Percentiles rank a stretch among this genome's conserved stretches.
Conservation (phyloP, 2,797 vertebrate genomes). For the Telmatherina bonti region DNA sequence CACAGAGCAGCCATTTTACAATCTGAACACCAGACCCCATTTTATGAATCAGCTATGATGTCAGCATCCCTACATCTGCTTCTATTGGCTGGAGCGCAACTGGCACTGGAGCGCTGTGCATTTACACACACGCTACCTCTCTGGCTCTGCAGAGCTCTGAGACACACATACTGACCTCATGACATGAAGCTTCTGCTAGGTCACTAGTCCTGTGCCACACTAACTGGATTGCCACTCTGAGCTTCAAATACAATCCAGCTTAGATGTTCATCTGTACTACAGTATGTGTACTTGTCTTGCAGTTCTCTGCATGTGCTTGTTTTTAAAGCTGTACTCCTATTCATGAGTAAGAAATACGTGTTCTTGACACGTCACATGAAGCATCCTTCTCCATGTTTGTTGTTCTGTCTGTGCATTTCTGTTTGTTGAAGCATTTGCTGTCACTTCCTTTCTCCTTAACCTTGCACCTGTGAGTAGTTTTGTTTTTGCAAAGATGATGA, state of each 20-base stretch:
- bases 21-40: slow-evolving; percentile 86
- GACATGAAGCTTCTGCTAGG: slow-evolving; percentile 54
- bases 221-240: slow-evolving; percentile 51
- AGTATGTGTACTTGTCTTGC: slow-evolving; percentile 1
- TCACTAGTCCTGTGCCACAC: slow-evolving; percentile 37
- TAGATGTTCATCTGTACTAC: slow-evolving; percentile 14
- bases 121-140: slow-evolving; percentile 29
- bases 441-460: slow-evolving; percentile 48
- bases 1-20: slow-evolving; percentile 85
- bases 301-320: background rate
- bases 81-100: slow-evolving; percentile 70
- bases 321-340: background rate
- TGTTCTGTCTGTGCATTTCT: slow-evolving; percentile 16
- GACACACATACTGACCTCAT: slow-evolving; percentile 62
- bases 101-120: slow-evolving; percentile 27
- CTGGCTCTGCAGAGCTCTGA: slow-evolving; percentile 30
- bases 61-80: slow-evolving; percentile 56
- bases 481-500: slow-evolving; percentile 43
- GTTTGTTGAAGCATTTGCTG: slow-evolving; percentile 29
- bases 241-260: slow-evolving; percentile 33
- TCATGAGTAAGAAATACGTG: background rate
- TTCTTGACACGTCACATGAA: background rate
- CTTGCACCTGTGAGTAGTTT: slow-evolving; percentile 37
- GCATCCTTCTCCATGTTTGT: slow-evolving; percentile 18
- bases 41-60: slow-evolving; percentile 87